Evolutionary conservation across 2,113 vertebrate species (phyloP).

Genomic region (Marmota monax): DNA sequence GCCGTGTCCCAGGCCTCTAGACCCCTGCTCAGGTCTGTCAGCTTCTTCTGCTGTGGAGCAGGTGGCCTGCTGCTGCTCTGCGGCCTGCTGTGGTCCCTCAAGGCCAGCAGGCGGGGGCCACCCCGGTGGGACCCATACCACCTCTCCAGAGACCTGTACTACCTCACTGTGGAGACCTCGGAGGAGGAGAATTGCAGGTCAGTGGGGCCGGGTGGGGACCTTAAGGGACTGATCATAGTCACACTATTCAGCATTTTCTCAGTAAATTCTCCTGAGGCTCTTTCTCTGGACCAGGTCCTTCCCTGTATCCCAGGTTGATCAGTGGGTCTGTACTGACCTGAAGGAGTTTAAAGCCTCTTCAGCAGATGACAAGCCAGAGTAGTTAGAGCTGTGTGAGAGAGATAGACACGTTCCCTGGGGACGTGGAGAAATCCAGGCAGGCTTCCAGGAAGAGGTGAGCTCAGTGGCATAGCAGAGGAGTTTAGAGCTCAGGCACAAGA

Average conservation of each 20-base stretch:
- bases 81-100: constrained; percentile 86
- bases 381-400: not conserved
- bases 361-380: not conserved
- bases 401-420: not conserved
- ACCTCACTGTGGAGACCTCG: constrained; percentile 81
- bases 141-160: constrained; percentile 86
- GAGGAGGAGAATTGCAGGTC: constrained; percentile 87
- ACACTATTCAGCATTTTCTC: not conserved
- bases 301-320: not conserved
- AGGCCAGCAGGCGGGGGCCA: constrained; percentile 79
- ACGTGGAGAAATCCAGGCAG: not conserved
- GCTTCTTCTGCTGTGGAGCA: constrained; percentile 85
- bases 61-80: constrained; percentile 87
- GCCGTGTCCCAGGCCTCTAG: not conserved
- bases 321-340: not conserved
- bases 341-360: not conserved
- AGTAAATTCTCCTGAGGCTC: not conserved
- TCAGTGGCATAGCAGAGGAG: not conserved
- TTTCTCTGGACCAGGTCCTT: not conserved
- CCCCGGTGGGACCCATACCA: constrained; percentile 82
- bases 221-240: fast-evolving
- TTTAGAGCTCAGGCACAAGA: not conserved
- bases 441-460: not conserved
- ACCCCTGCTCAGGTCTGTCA: constrained; percentile 84
- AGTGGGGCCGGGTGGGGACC: constrained; percentile 26